Evolutionary conservation across 2,113 vertebrate genomes (phyloP).

Genomic region (Galemys pyrenaicus): DNA sequence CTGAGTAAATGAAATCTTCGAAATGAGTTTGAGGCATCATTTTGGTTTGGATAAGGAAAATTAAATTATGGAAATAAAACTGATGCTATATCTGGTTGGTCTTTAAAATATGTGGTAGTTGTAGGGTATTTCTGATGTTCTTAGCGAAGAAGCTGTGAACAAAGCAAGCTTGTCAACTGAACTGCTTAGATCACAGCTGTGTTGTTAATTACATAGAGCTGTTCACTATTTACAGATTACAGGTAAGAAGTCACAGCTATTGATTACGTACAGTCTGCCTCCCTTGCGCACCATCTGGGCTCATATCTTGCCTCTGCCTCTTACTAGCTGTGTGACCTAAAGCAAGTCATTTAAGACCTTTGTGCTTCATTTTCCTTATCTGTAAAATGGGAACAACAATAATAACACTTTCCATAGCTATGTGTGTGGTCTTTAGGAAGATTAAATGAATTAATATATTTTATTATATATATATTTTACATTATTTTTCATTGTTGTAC

Average conservation of each 20-base stretch:
- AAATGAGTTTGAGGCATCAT: slow-evolving; percentile 11
- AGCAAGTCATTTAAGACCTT: background rate
- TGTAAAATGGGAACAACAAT: background rate
- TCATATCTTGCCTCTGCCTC: background rate
- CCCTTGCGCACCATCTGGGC: background rate
- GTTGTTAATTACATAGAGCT: background rate
- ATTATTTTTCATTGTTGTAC: too few relatives aligned
- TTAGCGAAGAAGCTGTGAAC: background rate
- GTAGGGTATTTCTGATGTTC: background rate
- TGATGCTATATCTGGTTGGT: background rate
- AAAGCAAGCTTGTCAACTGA: background rate
- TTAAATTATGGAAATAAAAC: background rate
- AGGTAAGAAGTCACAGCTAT: background rate
- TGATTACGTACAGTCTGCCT: background rate
- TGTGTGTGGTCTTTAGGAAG: background rate
- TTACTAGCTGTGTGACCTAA: background rate
- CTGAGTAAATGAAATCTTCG: background rate
- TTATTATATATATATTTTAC: too few relatives aligned
- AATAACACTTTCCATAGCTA: background rate
- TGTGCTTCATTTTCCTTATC: background rate
- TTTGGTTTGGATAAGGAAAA: background rate
- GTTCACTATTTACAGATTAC: background rate
- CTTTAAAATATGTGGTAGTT: background rate
- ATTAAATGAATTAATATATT: background rate
- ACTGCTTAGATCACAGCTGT: background rate